These are phyloP conservation scores for Dipodomys merriami DNA, from an alignment of 2,113 vertebrate genomes.

Conservation along the genomic window DNA sequence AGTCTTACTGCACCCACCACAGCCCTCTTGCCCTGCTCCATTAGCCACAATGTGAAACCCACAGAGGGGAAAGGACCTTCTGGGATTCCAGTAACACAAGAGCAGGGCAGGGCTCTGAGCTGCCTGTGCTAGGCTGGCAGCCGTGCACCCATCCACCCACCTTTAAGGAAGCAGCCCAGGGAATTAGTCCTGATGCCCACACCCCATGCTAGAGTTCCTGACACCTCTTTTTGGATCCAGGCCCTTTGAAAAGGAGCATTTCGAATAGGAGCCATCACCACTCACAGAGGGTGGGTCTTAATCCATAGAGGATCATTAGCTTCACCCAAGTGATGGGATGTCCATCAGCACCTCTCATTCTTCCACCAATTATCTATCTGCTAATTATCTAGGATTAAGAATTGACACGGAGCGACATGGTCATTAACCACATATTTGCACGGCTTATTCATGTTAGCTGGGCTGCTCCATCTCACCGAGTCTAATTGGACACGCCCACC, in stretches of 20 bases:
- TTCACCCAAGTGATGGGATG: conserved; percentile 73
- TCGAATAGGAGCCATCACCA: conserved; percentile 77
- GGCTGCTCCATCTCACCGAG: conserved; percentile 63
- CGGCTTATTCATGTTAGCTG: conserved; percentile 75
- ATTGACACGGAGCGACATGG: conserved; percentile 79
- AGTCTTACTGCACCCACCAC: not conserved
- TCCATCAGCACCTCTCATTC: conserved; percentile 77
- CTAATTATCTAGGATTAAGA: conserved; percentile 82
- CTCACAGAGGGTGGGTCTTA: conserved; percentile 78
- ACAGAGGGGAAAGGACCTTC: not conserved
- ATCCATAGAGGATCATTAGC: conserved; percentile 77
- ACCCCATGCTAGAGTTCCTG: conserved; percentile 59
- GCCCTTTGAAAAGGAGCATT: conserved; percentile 75
- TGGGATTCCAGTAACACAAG: not conserved
- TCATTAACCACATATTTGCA: conserved; percentile 82
- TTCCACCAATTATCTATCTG: conserved; percentile 80
- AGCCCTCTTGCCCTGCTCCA: not conserved
- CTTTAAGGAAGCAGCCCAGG: conserved; percentile 51
- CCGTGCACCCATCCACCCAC: not conserved
- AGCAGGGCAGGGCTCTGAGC: not conserved
- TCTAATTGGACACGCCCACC: conserved; percentile 76
- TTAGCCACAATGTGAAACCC: not conserved
- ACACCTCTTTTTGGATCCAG: conserved; percentile 70
- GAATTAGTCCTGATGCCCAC: conserved; percentile 56
- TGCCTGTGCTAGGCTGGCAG: not conserved